Conservation (phyloP, 2,113 vertebrate genomes). For the Dascyllus trimaculatus region DNA sequence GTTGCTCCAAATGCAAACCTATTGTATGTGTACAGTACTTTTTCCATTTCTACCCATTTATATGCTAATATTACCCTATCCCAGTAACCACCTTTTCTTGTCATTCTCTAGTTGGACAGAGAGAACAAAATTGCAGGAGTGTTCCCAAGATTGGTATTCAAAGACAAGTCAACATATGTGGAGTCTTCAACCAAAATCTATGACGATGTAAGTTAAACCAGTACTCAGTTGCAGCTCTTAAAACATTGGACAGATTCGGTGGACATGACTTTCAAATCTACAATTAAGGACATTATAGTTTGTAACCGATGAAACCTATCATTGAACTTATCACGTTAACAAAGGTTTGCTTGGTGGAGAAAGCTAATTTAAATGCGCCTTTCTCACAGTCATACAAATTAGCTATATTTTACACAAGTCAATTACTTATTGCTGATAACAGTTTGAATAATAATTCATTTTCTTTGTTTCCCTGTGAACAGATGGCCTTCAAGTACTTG, state of each 20-base stretch:
- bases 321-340: not conserved
- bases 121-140: constrained; percentile 90
- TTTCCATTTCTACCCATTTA: not conserved
- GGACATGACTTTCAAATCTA: not conserved
- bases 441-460: not conserved
- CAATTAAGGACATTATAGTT: not conserved
- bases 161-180: constrained; percentile 95
- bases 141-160: constrained; percentile 88
- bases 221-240: no score
- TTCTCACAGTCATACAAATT: not conserved
- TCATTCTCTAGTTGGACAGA: constrained; percentile 88
- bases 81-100: not conserved
- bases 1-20: no score
- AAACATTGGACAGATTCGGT: not conserved
- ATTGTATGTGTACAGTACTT: not conserved
- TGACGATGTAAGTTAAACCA: constrained; percentile 89
- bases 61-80: not conserved
- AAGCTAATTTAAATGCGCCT: not conserved
- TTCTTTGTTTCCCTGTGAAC: constrained; percentile 24
- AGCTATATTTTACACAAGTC: not conserved
- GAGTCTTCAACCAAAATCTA: constrained; percentile 96
- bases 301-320: not conserved
- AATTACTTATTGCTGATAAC: not conserved
- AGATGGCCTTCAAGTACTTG: constrained; percentile 97
- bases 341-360: not conserved